phyloP scores from a whole-genome alignment of 2,888 invertebrate genomes.

The Axea sp. region DNA sequence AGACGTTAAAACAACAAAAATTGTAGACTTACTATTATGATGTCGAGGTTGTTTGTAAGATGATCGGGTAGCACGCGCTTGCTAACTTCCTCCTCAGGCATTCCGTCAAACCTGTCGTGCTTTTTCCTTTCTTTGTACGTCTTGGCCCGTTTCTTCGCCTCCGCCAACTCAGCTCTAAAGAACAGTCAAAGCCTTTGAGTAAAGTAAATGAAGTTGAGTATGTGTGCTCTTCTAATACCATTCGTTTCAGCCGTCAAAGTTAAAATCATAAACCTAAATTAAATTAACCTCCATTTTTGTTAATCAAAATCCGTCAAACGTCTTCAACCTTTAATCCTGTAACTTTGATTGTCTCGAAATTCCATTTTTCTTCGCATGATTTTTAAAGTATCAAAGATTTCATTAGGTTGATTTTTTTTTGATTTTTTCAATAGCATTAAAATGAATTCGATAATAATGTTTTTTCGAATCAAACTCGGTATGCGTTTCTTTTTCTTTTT shows the following conservation, averaged over 20 bases:
- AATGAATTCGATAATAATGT: too few relatives aligned
- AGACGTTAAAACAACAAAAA: conserved; percentile 40
- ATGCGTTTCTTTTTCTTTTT: too few relatives aligned
- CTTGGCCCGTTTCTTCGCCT: conserved; percentile 78
- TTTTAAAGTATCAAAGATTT: conserved; percentile 10
- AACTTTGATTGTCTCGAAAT: conserved; percentile 33
- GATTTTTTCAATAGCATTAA: too few relatives aligned
- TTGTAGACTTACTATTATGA: conserved; percentile 94
- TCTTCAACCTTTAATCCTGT: conserved; percentile 20
- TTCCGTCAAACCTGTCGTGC: conserved; percentile 96
- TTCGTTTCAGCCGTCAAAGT: conserved; percentile 48
- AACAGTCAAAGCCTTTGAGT: conserved; percentile 59
- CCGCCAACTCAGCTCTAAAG: conserved; percentile 78
- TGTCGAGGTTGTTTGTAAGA: conserved; percentile 95
- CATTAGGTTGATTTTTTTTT: too few relatives aligned
- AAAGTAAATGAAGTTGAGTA: conserved; percentile 57
- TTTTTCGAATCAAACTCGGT: too few relatives aligned
- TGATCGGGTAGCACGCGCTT: conserved; percentile 97
- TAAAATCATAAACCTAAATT: conserved; percentile 50
- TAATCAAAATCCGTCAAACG: conserved; percentile 37
- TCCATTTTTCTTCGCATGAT: conserved; percentile 5
- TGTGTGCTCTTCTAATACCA: conserved; percentile 43
- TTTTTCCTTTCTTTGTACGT: conserved; percentile 91
- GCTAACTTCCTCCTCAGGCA: conserved; percentile 97
- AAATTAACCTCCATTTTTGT: conserved; percentile 47